These are phyloP conservation scores for Chaenogobius annularis DNA, from an alignment of 2,113 vertebrate genomes.

Conservation along the genomic window DNA sequence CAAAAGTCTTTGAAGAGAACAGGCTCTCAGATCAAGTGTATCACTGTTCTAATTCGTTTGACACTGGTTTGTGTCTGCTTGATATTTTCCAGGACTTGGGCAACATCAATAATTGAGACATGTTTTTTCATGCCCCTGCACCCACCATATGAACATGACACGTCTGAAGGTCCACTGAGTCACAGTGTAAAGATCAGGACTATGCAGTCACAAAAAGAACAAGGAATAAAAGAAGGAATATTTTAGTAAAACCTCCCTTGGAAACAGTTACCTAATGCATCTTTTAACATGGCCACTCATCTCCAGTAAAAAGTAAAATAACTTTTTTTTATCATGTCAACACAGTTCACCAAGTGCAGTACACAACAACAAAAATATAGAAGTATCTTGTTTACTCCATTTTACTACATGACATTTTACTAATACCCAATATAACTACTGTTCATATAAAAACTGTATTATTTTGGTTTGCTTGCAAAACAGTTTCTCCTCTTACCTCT, in stretches of 20 bases:
- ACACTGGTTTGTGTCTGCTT: constrained; percentile 11
- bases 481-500: neutral
- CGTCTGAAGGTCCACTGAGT: neutral
- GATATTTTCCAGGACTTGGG: neutral
- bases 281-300: neutral
- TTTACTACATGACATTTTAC: no score
- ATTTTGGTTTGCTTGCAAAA: neutral
- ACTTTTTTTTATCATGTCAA: no score
- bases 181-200: neutral
- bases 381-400: neutral
- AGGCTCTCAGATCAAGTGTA: constrained; percentile 11
- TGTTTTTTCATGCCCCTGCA: neutral
- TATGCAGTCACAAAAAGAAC: neutral
- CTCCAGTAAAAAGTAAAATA: no score
- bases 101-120: neutral
- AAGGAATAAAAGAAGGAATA: neutral
- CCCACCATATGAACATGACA: neutral
- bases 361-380: neutral
- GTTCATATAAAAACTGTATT: neutral
- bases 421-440: no score
- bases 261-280: neutral
- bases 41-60: constrained; percentile 31
- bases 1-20: neutral
- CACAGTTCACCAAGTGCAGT: no score
- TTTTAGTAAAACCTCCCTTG: neutral